Conservation (phyloP, 2,797 vertebrate genomes). For the Cebuella pygmaea region DNA sequence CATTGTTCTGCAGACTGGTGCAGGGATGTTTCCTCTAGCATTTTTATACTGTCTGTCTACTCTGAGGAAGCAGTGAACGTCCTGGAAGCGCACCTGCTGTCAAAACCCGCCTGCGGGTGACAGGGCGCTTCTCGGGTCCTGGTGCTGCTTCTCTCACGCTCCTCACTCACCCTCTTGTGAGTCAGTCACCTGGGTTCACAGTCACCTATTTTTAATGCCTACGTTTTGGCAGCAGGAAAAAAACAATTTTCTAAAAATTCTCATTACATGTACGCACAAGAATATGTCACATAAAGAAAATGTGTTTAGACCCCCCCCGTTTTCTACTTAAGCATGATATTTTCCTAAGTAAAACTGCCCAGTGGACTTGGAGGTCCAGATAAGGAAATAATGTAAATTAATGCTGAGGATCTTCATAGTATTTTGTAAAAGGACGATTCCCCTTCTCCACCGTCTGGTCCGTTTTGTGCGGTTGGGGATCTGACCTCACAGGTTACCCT, state of each 20-base stretch:
- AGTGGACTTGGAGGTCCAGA: neutral
- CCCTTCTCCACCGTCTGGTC: neutral
- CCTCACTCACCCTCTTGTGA: neutral
- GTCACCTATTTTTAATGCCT: conserved; percentile 23
- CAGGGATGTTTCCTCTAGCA: neutral
- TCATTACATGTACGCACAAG: neutral
- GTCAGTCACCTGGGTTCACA: conserved; percentile 11
- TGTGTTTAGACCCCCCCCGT: neutral
- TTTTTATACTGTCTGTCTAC: neutral
- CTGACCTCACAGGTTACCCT: conserved; percentile 11
- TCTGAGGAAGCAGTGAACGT: neutral
- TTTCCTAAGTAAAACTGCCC: conserved; percentile 24
- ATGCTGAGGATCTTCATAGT: neutral
- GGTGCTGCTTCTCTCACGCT: neutral
- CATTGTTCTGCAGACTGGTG: neutral
- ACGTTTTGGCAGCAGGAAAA: neutral
- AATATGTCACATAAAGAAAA: neutral
- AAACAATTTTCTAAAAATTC: neutral
- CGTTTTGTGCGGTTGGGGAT: conserved; percentile 55
- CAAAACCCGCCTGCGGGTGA: neutral
- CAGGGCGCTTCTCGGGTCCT: neutral
- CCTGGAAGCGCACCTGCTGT: neutral
- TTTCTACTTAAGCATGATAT: neutral
- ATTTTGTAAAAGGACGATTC: conserved; percentile 27
- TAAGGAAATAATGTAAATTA: neutral